Evolutionary conservation across 1,140 invertebrate genomes (phyloP), one percentile per base, ranked within the genome.

Genomic region (Anadara kagoshimensis): DNA sequence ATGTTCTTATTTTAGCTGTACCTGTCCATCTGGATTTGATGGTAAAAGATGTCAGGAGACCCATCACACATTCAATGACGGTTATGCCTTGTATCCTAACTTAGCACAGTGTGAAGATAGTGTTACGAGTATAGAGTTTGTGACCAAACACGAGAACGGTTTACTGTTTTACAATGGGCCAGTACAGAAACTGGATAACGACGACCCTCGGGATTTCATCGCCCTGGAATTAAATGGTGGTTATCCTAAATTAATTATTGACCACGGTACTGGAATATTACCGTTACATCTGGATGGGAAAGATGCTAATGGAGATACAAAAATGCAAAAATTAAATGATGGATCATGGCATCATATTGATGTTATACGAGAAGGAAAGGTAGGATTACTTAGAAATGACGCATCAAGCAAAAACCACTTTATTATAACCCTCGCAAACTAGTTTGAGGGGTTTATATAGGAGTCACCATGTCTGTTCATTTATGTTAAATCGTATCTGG

Each of bases 101-200:
- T 90, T 99, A 10, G 95, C 97, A 85, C 97, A 98, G 94, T 99
- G 97, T 88, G 96, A 98, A 80, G 94, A 94, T 66, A 97, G 97
- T 26, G 96, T 97, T 90, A 91, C 99, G 53, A 97, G 95, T 82
- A 93, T 99, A 67, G 97, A 99, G 89, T 98, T 99, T 85, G 94
- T 97, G 67, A 98, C 97, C 0, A 92, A 93, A 79, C 94, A 95
- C 87, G 92, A 93, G 0, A 95, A 98, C 85, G 97, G 97, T 3
- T 90, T 98, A n/a, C 90, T 99, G 53, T 90, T 99, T 11, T 99
- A 99, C 87, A 99, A 98, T 89, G 98, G 98, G 45, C 97, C 98
- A 0, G 97, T 98, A 7, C 78, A 95, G 18, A 94, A 95, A 58
- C 62, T 76, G 12, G 47, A 26, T 11, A 62, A 36, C 5, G 65